Conservation (phyloP, 2,888 invertebrate genomes). For the Pachliopta kotzebuea region DNA sequence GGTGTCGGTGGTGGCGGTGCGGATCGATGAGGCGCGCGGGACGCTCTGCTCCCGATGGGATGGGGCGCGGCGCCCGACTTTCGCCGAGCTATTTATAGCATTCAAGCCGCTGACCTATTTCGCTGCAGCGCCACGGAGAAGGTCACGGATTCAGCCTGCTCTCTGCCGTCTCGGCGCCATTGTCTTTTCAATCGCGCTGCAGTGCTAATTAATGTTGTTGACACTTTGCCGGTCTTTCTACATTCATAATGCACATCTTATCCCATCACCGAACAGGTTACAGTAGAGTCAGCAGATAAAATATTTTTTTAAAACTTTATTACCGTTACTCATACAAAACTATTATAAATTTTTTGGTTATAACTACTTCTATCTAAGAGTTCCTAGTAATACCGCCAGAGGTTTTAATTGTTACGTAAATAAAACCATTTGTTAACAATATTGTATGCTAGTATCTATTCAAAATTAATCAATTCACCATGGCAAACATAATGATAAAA, state of each 20-base stretch:
- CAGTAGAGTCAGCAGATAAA: conserved; percentile 22
- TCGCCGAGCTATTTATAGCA: conserved; percentile 79
- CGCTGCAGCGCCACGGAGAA: conserved; percentile 74
- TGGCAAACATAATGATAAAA: too few relatives aligned
- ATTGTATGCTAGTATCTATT: too few relatives aligned
- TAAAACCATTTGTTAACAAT: too few relatives aligned
- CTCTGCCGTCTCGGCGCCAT: conserved; percentile 73
- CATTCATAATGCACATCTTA: conserved; percentile 47
- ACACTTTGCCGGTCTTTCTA: conserved; percentile 60
- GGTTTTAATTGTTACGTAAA: too few relatives aligned
- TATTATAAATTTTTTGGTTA: too few relatives aligned
- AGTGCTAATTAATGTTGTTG: conserved; percentile 78
- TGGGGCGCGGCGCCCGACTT: conserved; percentile 76
- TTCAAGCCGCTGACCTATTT: conserved; percentile 80
- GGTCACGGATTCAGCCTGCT: conserved; percentile 77
- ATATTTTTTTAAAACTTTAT: conserved; percentile 1
- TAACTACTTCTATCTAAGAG: too few relatives aligned
- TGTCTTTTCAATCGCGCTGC: conserved; percentile 74
- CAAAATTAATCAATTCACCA: too few relatives aligned
- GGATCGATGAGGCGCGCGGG: conserved; percentile 47
- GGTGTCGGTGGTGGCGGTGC: conserved; percentile 24
- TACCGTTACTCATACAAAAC: background rate
- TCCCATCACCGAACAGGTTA: conserved; percentile 43
- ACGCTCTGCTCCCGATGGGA: conserved; percentile 54
- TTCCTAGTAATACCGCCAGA: too few relatives aligned